Evolutionary conservation across 2,888 invertebrate genomes (phyloP).

Genomic region (Theodoxus fluviatilis): DNA sequence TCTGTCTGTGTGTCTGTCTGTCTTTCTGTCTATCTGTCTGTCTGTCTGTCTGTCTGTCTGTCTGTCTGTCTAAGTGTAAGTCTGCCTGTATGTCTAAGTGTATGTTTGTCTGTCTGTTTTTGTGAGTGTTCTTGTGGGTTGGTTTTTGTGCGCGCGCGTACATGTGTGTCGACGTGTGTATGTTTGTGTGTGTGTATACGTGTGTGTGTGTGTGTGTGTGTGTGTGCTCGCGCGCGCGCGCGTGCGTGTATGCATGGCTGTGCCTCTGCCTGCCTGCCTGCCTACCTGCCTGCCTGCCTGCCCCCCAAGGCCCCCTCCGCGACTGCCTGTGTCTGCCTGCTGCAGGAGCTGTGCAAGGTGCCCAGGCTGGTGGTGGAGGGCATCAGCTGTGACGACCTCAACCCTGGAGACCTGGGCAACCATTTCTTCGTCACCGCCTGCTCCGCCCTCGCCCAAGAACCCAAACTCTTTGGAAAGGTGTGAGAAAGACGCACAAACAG

Average conservation of each 20-base stretch:
- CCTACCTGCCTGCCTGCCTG: too few relatives aligned
- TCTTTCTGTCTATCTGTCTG: conserved; percentile 3
- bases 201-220: background rate
- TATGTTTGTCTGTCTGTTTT: background rate
- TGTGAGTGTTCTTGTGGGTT: background rate
- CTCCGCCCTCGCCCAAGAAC: conserved; percentile 69
- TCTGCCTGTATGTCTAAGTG: background rate
- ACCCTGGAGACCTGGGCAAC: conserved; percentile 69
- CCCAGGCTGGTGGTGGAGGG: conserved; percentile 69
- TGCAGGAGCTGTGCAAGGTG: conserved; percentile 69
- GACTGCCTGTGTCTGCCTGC: conserved; percentile 20
- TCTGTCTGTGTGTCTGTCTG: background rate
- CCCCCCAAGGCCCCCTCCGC: background rate
- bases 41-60: background rate
- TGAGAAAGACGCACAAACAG: too few relatives aligned
- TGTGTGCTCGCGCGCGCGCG: background rate
- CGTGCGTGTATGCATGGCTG: background rate
- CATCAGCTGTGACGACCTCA: conserved; percentile 67
- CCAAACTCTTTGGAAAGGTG: conserved; percentile 69
- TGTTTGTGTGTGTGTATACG: background rate
- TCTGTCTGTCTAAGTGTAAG: background rate
- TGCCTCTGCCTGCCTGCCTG: background rate
- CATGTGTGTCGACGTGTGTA: too few relatives aligned
- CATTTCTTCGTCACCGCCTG: conserved; percentile 73
- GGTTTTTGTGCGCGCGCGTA: background rate